Conservation (phyloP, 2,888 invertebrate genomes). For the Labia minor region DNA sequence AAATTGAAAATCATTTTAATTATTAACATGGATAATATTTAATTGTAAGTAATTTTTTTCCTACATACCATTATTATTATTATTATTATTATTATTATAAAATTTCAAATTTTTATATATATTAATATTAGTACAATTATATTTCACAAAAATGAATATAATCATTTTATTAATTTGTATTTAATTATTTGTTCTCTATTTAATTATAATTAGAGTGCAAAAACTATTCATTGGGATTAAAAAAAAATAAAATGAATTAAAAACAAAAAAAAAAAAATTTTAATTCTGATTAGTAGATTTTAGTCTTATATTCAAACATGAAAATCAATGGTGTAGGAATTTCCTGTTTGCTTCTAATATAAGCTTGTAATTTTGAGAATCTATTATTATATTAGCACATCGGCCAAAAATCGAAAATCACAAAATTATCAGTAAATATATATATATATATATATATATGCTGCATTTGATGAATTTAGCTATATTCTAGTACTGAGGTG, state of each 20-base stretch:
- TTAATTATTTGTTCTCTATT: too few relatives aligned
- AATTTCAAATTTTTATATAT: background rate
- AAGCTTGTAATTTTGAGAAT: slow-evolving; percentile 13
- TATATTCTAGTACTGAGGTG: slow-evolving; percentile 7
- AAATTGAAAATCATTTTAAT: too few relatives aligned
- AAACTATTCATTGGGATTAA: background rate
- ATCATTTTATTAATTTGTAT: too few relatives aligned
- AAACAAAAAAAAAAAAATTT: background rate
- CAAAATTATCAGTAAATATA: background rate
- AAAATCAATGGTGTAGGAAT: slow-evolving; percentile 7
- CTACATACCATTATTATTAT: too few relatives aligned
- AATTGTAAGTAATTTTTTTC: too few relatives aligned
- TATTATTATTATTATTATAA: background rate
- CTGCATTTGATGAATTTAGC: slow-evolving; percentile 1
- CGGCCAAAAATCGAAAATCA: slow-evolving; percentile 5
- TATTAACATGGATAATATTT: too few relatives aligned
- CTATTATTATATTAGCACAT: slow-evolving; percentile 5
- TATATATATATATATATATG: background rate
- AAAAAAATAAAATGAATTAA: background rate
- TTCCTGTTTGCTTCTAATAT: slow-evolving; percentile 1
- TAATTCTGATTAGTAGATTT: background rate
- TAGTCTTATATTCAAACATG: background rate
- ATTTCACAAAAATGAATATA: too few relatives aligned
- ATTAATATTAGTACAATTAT: too few relatives aligned
- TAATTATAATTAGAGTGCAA: background rate